Evolutionary conservation across 2,888 invertebrate species (phyloP).

Genomic region (Dioctria linearis): DNA sequence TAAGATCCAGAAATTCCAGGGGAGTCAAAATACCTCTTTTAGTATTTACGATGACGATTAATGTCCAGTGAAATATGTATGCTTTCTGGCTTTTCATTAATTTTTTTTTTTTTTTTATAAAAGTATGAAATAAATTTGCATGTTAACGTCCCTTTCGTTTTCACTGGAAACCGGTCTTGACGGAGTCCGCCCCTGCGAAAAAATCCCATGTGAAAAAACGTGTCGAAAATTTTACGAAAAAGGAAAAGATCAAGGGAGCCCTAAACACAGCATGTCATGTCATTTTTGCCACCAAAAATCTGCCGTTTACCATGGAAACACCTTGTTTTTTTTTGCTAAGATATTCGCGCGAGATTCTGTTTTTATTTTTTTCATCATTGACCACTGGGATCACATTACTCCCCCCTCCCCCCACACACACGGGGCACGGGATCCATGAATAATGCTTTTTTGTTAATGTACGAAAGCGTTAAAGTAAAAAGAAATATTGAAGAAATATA

Average conservation of each 20-base stretch:
- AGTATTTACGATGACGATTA: constrained; percentile 27
- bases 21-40: constrained; percentile 14
- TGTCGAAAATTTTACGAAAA: constrained; percentile 52
- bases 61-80: constrained; percentile 2
- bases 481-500: constrained; percentile 2
- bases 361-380: constrained; percentile 48
- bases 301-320: constrained; percentile 56
- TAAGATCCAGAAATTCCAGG: neutral
- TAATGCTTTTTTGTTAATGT: constrained; percentile 43
- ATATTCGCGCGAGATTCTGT: constrained; percentile 20
- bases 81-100: too few relatives aligned
- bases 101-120: neutral
- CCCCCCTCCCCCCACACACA: neutral
- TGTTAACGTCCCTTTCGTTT: constrained; percentile 44
- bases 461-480: constrained; percentile 46
- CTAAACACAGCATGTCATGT: constrained; percentile 56
- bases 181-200: constrained; percentile 21
- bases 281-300: constrained; percentile 56
- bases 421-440: neutral
- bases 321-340: constrained; percentile 45
- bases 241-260: constrained; percentile 24
- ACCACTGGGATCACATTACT: constrained; percentile 54
- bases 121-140: constrained; percentile 21
- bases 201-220: constrained; percentile 50
- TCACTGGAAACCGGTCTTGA: constrained; percentile 36